Conservation (phyloP, 2,797 vertebrate genomes). For the Sebastes minor region DNA sequence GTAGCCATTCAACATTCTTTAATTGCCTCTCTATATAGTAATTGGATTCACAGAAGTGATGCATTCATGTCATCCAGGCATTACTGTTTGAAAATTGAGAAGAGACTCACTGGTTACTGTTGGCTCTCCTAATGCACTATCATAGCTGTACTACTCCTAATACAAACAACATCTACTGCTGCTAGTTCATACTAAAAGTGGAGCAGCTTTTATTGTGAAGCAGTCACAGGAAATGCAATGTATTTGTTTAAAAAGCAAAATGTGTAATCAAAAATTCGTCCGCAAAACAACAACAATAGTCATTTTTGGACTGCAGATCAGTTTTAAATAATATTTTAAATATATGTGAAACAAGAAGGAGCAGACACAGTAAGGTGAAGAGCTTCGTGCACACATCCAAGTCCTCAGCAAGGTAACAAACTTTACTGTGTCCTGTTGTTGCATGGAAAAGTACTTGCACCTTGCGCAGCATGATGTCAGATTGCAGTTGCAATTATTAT, state of each 20-base stretch:
- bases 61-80: background rate
- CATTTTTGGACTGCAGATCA: background rate
- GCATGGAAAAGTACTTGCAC: too few species aligned
- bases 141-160: background rate
- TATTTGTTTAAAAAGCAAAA: background rate
- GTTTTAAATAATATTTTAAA: background rate
- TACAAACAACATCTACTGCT: background rate
- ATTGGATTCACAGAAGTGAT: background rate
- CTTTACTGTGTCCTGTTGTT: background rate
- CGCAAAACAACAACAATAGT: background rate
- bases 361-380: background rate
- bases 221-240: background rate
- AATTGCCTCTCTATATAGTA: background rate
- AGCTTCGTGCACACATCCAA: accelerated
- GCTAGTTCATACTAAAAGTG: background rate
- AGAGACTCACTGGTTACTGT: background rate
- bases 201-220: background rate
- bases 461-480: background rate
- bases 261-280: background rate
- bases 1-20: background rate
- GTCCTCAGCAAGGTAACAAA: background rate
- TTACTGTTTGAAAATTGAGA: background rate
- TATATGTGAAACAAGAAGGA: background rate
- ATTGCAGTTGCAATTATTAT: background rate
- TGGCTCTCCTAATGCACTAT: background rate